Evolutionary conservation across 2,113 vertebrate genomes (phyloP).

Genomic region (Mystacornis crossleyi): DNA sequence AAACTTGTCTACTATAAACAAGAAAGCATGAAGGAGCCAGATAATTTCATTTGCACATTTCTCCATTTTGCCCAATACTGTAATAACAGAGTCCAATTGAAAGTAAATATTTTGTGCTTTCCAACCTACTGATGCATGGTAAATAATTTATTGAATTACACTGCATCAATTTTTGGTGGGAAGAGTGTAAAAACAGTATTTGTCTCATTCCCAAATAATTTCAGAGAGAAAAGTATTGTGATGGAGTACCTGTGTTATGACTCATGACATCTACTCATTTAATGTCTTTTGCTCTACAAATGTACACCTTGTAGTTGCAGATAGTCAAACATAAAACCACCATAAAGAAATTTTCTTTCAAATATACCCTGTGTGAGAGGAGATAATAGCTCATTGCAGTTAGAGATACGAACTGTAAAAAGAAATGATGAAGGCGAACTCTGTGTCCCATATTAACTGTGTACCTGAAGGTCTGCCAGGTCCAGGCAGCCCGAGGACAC

Average conservation of each 20-base stretch:
- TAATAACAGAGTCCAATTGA: background rate
- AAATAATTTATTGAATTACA: background rate
- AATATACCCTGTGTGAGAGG: background rate
- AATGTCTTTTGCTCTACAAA: background rate
- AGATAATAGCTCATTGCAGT: background rate
- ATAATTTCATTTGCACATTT: background rate
- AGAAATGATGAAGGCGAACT: background rate
- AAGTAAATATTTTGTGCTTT: background rate
- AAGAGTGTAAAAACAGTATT: background rate
- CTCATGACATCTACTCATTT: background rate
- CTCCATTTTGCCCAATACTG: background rate
- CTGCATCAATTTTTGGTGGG: background rate
- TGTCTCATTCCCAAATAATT: background rate
- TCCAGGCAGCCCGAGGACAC: background rate
- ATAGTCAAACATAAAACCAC: background rate
- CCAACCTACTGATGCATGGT: background rate
- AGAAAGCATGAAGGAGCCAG: background rate
- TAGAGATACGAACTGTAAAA: background rate
- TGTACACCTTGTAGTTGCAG: background rate
- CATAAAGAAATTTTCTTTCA: constrained; percentile 1
- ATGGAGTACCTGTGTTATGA: background rate
- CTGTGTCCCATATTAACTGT: background rate
- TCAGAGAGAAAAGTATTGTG: background rate
- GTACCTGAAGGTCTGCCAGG: background rate
- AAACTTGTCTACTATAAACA: background rate